phyloP scores from a whole-genome alignment of 2,797 vertebrate genomes.

The Varecia variegata region DNA sequence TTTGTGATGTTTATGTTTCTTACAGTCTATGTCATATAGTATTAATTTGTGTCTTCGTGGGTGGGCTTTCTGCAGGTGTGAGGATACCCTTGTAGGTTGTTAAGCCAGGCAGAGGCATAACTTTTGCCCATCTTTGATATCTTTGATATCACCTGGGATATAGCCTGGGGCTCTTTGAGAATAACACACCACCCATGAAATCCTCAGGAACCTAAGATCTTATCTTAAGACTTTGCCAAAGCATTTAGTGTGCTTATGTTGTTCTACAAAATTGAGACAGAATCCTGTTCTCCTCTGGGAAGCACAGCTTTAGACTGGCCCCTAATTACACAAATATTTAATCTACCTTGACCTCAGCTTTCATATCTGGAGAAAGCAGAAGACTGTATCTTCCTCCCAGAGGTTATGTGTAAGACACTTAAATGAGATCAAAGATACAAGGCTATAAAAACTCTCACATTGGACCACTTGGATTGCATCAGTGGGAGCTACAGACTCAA shows the following conservation, averaged over 20 bases:
- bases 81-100: not conserved
- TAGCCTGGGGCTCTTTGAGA: not conserved
- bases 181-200: not conserved
- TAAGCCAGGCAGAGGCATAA: not conserved
- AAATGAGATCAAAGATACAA: not conserved
- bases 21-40: not conserved
- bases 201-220: not conserved
- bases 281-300: not conserved
- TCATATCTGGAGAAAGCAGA: not conserved
- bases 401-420: not conserved
- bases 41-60: not conserved
- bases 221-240: not conserved
- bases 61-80: not conserved
- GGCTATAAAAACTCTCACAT: not conserved
- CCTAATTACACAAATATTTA: not conserved
- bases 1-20: conserved; percentile 7
- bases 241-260: not conserved
- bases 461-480: not conserved
- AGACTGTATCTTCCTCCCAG: not conserved
- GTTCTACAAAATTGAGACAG: not conserved
- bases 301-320: not conserved
- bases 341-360: not conserved
- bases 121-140: not conserved
- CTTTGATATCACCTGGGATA: not conserved
- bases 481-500: not conserved